Evolutionary conservation across 2,888 invertebrate species (phyloP).

Genomic region (Lamellibrachia satsuma): DNA sequence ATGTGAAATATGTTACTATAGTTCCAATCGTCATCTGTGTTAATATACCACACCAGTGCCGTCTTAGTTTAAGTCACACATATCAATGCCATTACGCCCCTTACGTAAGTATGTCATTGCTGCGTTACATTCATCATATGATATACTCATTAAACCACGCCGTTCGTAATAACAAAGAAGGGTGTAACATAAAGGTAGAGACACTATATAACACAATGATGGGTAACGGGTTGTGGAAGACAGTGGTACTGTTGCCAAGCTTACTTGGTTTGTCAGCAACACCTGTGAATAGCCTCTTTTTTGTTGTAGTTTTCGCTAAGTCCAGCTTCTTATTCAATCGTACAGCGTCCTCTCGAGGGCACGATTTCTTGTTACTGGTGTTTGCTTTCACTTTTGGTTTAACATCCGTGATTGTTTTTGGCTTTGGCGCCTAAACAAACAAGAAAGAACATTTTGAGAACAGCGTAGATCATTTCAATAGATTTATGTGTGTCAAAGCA

Average conservation of each 20-base stretch:
- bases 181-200: neutral
- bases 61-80: neutral
- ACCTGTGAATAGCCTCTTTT: conserved; percentile 2
- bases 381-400: neutral
- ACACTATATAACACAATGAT: neutral
- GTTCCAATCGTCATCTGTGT: neutral
- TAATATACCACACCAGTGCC: neutral
- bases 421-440: neutral
- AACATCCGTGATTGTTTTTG: neutral
- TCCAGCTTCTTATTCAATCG: neutral
- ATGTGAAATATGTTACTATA: neutral
- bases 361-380: neutral
- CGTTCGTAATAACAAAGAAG: neutral
- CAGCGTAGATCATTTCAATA: neutral
- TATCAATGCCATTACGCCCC: neutral
- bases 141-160: neutral
- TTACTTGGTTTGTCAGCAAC: neutral
- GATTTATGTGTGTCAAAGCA: neutral
- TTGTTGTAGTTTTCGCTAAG: neutral
- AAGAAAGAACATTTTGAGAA: neutral
- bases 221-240: no score
- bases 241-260: neutral
- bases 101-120: neutral
- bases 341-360: neutral
- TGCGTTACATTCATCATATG: neutral